phyloP scores from a whole-genome alignment of 2,113 vertebrate species.

The Etheostoma cragini region DNA sequence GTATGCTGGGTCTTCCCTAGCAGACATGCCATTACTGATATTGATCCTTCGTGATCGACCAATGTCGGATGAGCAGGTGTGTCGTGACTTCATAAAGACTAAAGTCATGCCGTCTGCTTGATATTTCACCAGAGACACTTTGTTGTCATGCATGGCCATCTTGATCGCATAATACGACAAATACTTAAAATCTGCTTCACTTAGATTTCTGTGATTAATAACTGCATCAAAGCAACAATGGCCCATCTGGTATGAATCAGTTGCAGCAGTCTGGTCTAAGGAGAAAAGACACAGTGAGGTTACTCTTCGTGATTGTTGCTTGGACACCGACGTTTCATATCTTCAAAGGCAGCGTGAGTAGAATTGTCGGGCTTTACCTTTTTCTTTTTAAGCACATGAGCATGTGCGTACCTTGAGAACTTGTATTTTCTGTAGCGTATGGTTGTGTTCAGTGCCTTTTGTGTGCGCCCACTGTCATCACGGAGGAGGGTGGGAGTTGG shows the following conservation, averaged over 20 bases:
- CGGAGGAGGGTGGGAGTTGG: conserved; percentile 59
- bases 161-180: conserved; percentile 52
- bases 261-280: conserved; percentile 29
- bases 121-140: conserved; percentile 45
- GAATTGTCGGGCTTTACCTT: conserved; percentile 1
- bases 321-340: conserved; percentile 5
- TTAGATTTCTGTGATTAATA: conserved; percentile 57
- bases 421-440: conserved; percentile 27
- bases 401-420: conserved; percentile 6
- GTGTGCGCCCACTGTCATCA: conserved; percentile 56
- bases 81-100: conserved; percentile 38
- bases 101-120: conserved; percentile 21
- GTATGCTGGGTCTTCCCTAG: not conserved
- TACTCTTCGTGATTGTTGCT: conserved; percentile 12
- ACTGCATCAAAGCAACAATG: conserved; percentile 44
- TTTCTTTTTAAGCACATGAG: conserved; percentile 7
- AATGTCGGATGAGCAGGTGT: conserved; percentile 24
- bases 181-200: conserved; percentile 52
- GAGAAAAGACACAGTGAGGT: conserved; percentile 24
- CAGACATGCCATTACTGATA: not conserved
- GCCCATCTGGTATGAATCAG: conserved; percentile 68
- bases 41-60: not conserved
- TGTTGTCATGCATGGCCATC: conserved; percentile 26
- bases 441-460: conserved; percentile 60
- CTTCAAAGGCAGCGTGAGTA: conserved; percentile 30